Base-by-base conservation (phyloP, 2,888 invertebrate species). In the Monopis laevigella region DNA sequence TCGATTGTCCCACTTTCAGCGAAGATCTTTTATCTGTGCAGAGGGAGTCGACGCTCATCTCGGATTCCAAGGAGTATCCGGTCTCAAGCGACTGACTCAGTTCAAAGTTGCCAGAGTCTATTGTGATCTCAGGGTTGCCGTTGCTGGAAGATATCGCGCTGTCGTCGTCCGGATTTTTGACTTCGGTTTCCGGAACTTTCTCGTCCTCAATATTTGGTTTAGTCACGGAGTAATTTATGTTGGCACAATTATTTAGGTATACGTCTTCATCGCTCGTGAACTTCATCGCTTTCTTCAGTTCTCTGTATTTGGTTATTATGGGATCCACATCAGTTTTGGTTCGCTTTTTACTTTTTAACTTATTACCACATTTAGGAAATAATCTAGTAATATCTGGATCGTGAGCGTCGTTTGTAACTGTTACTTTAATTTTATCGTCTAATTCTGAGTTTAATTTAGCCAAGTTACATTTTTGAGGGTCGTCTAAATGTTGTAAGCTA, bases 1-100 rank as follows among this genome's bases (percentile, higher is more conserved):
- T 82, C 0, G 88, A 88, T 46, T 86, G 84, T 0, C 86, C 85
- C 2, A 85, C 84, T 55, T 84, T 84, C 32, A 86, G 62, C 5
- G 86, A 86, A 0, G 83, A 84, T 29, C 84, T 68, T 45, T 84
- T 83, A 47, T 84, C 85, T 1, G 83, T 84, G 45, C 83, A 78
- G 44, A 84, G 64, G 8, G 84, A 85, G 51, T 84, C 83, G 11
- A 83, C 71, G 48, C 84, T 85, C 47, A 85, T 85, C 72, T 82
- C 82, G 0, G 82, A 82, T 52, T 82, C 82, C 43, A 82, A 56
- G 2, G 82, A 82, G 51, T 81, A 82, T 12, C 81, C 82, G 11
- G 82, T 81, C 59, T 82, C 82, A 3, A 82, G 61, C 1, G 82
- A 82, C 45, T 80, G 81, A 46, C 80, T 81, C 1, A 74, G 77